These are phyloP conservation scores for Lutjanus argentimaculatus DNA, from an alignment of 2,797 vertebrate genomes.

Conservation along the genomic window DNA sequence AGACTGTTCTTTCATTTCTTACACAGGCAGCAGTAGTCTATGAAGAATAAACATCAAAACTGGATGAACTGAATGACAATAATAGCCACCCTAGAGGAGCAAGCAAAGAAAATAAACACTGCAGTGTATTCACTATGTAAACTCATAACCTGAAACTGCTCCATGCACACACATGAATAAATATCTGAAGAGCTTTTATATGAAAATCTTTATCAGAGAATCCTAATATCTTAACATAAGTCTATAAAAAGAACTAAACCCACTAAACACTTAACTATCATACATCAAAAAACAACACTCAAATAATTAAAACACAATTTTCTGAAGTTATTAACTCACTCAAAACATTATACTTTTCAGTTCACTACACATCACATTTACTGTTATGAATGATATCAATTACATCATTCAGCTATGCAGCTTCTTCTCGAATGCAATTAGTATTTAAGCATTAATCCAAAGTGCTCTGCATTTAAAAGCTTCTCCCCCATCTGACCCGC, in stretches of 20 bases:
- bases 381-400: conserved; percentile 11
- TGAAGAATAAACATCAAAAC: conserved; percentile 10
- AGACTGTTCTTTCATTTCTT: background rate
- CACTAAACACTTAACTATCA: background rate
- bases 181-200: background rate
- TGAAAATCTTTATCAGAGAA: background rate
- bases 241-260: background rate
- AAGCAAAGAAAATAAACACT: background rate
- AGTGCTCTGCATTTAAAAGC: conserved; percentile 35
- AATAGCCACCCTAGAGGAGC: background rate
- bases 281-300: background rate
- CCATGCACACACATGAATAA: background rate
- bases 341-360: background rate
- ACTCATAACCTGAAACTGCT: background rate
- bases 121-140: background rate
- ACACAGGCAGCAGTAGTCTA: background rate
- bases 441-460: conserved; percentile 21
- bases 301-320: background rate
- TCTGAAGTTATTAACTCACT: background rate
- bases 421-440: conserved; percentile 32
- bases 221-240: background rate
- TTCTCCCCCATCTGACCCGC: conserved; percentile 9
- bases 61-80: conserved; percentile 5
- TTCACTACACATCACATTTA: conserved; percentile 10
- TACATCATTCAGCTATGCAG: conserved; percentile 6